Evolutionary conservation across 2,113 vertebrate genomes (phyloP), one percentile per base, ranked within the genome.

Genomic region (Phrynosoma blainvillii): DNA sequence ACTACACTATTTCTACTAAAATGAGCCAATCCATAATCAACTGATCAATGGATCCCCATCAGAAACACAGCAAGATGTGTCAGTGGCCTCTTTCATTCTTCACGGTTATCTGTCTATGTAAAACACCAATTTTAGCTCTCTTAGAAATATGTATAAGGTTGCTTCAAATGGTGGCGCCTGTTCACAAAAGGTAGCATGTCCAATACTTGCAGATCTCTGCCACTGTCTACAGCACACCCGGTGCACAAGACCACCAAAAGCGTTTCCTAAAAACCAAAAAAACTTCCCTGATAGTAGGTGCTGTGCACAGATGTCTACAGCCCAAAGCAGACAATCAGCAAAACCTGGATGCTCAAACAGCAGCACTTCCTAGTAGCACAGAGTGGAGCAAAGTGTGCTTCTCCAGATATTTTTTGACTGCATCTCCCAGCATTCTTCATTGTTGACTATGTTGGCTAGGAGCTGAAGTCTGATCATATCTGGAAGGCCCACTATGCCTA

Each of bases 1-100:
- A 87, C 62, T 78, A 56, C 77, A 84, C 47, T 88, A 25, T 14
- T 6, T 5, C 1, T 0, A 36, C 10, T 78, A 84, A 91, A 94
- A 36, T 21, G 13, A 56, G 42, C 47, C 36, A 78, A 89, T 91
- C 75, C 62, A 4, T 89, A 89, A 66, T 0, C 1, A 88, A 27
- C 13, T 87, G 40, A 90, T 91, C 75, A 83, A 84, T 79, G 7
- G 20, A 74, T 13, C 83, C 14, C 0, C 80, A 52, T 62, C 77
- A 73, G 68, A 56, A 62, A 66, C 87, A 25, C 27, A 76, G 0
- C 66, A 87, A 79, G 56, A 88, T 90, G 32, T 65, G 75, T 89
- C 71, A 23, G 6, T 89, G 86, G 82, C 0, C 32, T n/a, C 59
- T 75, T 18, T 83, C 27, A 91, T 85, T 76, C n/a, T 84, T 66